Evolutionary conservation across 2,113 vertebrate species (phyloP).

Genomic region (Strix uralensis): DNA sequence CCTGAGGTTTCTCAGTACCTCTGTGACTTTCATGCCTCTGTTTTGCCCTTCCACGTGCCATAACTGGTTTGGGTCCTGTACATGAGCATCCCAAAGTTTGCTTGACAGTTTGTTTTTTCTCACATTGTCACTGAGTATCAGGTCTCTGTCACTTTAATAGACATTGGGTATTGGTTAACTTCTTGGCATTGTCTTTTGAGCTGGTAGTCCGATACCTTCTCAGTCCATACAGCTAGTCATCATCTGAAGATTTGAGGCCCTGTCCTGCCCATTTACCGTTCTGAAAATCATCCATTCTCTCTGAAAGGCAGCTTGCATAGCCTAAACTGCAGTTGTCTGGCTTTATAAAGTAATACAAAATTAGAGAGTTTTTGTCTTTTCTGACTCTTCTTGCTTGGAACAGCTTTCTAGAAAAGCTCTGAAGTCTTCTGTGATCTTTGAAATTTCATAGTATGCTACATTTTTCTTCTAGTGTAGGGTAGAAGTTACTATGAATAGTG

Average conservation of each 20-base stretch:
- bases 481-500: neutral
- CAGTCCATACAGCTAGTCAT: neutral
- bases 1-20: neutral
- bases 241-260: neutral
- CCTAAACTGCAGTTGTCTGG: neutral
- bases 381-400: neutral
- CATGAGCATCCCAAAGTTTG: neutral
- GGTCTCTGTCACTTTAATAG: neutral
- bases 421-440: neutral
- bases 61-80: fast-evolving
- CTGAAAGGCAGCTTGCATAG: neutral
- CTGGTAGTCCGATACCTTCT: neutral
- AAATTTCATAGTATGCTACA: neutral
- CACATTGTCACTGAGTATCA: neutral
- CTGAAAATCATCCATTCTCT: neutral
- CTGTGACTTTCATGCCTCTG: neutral
- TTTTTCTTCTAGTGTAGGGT: neutral
- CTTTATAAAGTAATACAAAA: neutral
- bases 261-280: fast-evolving
- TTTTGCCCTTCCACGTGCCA: fast-evolving
- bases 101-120: neutral
- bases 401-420: neutral
- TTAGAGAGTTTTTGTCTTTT: neutral
- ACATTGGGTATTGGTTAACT: neutral
- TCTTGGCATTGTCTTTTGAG: neutral